Evolutionary conservation across 2,888 invertebrate genomes (phyloP).

Genomic region (Papilio protenor): DNA sequence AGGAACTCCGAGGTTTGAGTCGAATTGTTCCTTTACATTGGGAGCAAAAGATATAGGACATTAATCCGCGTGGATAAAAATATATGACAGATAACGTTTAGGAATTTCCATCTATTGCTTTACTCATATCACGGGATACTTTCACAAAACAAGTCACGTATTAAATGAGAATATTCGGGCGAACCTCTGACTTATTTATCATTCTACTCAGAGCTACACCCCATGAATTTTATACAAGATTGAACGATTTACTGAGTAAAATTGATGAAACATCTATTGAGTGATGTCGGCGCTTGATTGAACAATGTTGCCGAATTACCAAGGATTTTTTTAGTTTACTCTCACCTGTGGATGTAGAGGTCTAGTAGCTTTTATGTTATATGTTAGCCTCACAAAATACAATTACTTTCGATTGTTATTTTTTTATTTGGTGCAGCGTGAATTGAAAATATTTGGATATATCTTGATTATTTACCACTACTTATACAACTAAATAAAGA

Average conservation of each 20-base stretch:
- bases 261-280: constrained; percentile 83
- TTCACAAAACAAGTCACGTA: constrained; percentile 83
- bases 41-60: constrained; percentile 19
- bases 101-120: constrained; percentile 70
- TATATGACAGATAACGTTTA: constrained; percentile 74
- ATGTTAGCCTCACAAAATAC: not conserved
- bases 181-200: constrained; percentile 83
- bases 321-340: constrained; percentile 42
- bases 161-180: constrained; percentile 84
- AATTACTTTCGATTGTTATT: not conserved
- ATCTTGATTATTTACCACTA: not conserved
- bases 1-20: not conserved
- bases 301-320: constrained; percentile 58
- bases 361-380: not conserved
- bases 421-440: not conserved
- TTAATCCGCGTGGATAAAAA: constrained; percentile 63
- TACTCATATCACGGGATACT: constrained; percentile 77
- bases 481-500: too few relatives aligned
- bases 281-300: constrained; percentile 77
- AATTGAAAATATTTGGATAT: not conserved
- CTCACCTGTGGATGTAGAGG: constrained; percentile 31
- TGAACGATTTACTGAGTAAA: constrained; percentile 83
- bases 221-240: constrained; percentile 85
- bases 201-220: constrained; percentile 81
- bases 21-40: not conserved